phyloP scores from a whole-genome alignment of 1,140 invertebrate genomes.

The Adelges cooleyi region DNA sequence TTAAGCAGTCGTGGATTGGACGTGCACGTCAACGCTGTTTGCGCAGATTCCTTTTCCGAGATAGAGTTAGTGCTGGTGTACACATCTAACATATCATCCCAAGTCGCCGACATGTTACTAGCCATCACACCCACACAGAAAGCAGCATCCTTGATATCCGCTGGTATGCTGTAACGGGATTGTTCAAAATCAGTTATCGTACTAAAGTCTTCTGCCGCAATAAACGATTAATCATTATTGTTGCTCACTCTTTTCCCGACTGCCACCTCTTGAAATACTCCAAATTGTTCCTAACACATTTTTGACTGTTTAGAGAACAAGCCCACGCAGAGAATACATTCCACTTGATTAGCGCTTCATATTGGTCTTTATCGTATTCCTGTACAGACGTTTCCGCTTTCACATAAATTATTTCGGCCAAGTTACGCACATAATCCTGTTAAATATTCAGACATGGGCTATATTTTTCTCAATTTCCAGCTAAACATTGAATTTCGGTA shows the following conservation, averaged over 20 bases:
- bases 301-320: neutral
- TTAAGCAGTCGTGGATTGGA: slow-evolving; percentile 2
- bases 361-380: neutral
- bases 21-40: slow-evolving; percentile 24
- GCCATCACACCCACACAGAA: slow-evolving; percentile 26
- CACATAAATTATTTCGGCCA: neutral
- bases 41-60: slow-evolving; percentile 25
- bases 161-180: slow-evolving; percentile 11
- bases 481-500: neutral
- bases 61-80: slow-evolving; percentile 24
- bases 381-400: neutral
- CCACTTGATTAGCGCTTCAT: neutral
- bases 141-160: slow-evolving; percentile 25
- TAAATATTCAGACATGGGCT: too few species aligned
- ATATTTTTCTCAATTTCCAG: neutral
- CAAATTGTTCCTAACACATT: neutral
- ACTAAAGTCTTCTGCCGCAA: neutral
- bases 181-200: neutral
- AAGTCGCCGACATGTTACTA: neutral
- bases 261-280: neutral
- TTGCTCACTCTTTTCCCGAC: neutral
- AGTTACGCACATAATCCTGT: neutral
- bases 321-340: slow-evolving; percentile 18
- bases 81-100: slow-evolving; percentile 18
- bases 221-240: too few species aligned